Base-by-base conservation (phyloP, 2,113 vertebrate genomes). In the Quiscalus mexicanus region DNA sequence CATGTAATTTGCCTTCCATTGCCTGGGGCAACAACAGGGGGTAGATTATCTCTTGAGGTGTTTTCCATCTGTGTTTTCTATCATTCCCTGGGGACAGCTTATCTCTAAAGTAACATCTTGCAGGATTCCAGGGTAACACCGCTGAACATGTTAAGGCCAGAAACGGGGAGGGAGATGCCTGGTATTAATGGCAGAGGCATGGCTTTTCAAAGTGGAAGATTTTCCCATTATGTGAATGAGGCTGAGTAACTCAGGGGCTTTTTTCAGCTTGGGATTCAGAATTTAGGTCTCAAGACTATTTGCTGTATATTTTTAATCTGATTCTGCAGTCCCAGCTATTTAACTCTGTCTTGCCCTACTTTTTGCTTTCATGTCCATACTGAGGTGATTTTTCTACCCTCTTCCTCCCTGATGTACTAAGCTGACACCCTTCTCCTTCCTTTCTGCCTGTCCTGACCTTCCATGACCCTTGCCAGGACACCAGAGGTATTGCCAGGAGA, bases 71-170 rank as follows among this genome's bases (percentile, higher is more conserved):
- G 60, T 86, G 50, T 94, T 95, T 89, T 92, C 55, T 80, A 8
- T 88, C 67, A 88, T 90, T 96, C 90, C 96, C 86, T 74, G 53
- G 37, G 76, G 82, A 93, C 64, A 88, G 44, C 60, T 93, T 95
- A 94, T 94, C 88, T 81, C 83, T 93, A 78, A 95, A 76, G 56
- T 20, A 96, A 84, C 59, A 88, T 90, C 86, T 94, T 84, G 44
- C 71, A 87, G 85, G 73, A 96, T 78, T 93, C 75, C 90, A 86
- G 62, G 62, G 60, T 78, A 89, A 41, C 30, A 45, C 23, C 6
- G 14, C n/a, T 42, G 58, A 89, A 62, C 15, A 0, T 67, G 59
- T 94, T 92, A 85, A 90, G 78, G 79, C 76, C 83, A 96, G 83
- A 89, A 88, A 90, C 2, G 2, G 84, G 56, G 80, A 96, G 50